phyloP scores from a whole-genome alignment of 2,888 invertebrate genomes.

The Trichogramma dendrolimi region DNA sequence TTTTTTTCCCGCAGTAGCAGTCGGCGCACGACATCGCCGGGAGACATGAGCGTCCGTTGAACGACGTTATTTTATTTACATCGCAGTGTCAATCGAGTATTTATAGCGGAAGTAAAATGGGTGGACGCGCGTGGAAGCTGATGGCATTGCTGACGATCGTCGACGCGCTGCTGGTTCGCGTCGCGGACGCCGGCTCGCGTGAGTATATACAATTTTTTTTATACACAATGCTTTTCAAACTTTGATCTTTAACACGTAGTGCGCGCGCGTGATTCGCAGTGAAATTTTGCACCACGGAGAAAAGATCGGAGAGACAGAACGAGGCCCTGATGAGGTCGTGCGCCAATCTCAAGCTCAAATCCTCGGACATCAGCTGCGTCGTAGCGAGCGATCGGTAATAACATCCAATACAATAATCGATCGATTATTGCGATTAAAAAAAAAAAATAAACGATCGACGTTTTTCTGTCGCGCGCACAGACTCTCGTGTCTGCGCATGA shows the following conservation, averaged over 20 bases:
- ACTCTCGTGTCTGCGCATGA: constrained; percentile 73
- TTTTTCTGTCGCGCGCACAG: constrained; percentile 50
- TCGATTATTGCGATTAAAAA: neutral
- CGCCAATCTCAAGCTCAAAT: constrained; percentile 46
- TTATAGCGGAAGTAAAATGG: too few relatives aligned
- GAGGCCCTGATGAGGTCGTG: constrained; percentile 11
- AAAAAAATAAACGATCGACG: constrained; percentile 2
- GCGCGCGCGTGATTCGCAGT: constrained; percentile 52
- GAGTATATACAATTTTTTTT: constrained; percentile 1
- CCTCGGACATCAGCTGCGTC: constrained; percentile 67
- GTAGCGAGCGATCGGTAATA: constrained; percentile 66
- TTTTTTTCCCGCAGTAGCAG: too few relatives aligned
- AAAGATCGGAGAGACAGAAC: constrained; percentile 56
- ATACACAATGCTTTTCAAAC: neutral
- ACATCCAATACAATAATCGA: constrained; percentile 3
- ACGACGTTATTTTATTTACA: too few relatives aligned
- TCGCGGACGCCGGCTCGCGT: constrained; percentile 10
- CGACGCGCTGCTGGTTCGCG: too few relatives aligned
- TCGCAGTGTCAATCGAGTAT: too few relatives aligned
- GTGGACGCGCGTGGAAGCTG: too few relatives aligned
- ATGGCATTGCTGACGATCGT: too few relatives aligned
- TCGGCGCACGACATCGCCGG: too few relatives aligned
- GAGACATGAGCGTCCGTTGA: too few relatives aligned
- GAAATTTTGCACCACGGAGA: constrained; percentile 68
- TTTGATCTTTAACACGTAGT: neutral